Conservation (phyloP, 2,888 invertebrate species). For the Agrotis segetum region DNA sequence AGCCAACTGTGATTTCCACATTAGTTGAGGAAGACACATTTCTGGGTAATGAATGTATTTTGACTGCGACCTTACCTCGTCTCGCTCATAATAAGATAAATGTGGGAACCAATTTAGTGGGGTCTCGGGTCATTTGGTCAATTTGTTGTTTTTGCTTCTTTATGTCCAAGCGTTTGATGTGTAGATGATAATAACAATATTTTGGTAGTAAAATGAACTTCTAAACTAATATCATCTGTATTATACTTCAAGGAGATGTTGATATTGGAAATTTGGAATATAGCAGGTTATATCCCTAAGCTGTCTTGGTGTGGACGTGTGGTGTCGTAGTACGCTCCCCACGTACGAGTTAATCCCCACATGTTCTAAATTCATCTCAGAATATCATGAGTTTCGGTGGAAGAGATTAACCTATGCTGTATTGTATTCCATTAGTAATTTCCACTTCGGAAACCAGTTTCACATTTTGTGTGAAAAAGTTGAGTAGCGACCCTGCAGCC, state of each 20-base stretch:
- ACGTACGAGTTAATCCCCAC: constrained; percentile 62
- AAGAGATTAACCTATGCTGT: constrained; percentile 58
- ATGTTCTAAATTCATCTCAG: constrained; percentile 57
- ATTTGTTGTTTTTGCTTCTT: constrained; percentile 1
- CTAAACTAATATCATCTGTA: not conserved
- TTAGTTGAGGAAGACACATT: not conserved
- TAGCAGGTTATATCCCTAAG: constrained; percentile 43
- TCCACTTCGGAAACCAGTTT: constrained; percentile 27
- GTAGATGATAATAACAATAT: not conserved
- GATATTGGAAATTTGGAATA: constrained; percentile 45
- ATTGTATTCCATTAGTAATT: constrained; percentile 52
- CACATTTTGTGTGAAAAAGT: constrained; percentile 1
- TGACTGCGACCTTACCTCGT: constrained; percentile 30
- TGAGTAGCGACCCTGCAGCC: too few relatives aligned
- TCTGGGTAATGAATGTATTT: constrained; percentile 33
- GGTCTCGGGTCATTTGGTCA: constrained; percentile 6
- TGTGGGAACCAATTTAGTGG: constrained; percentile 12
- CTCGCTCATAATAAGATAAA: constrained; percentile 31
- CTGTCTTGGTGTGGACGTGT: constrained; percentile 52
- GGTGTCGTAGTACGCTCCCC: constrained; percentile 57
- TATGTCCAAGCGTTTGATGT: not conserved
- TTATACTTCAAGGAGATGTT: constrained; percentile 23
- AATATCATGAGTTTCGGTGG: constrained; percentile 58
- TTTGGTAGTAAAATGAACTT: too few relatives aligned
- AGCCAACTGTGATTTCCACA: not conserved